These are phyloP conservation scores for Sardinella longiceps DNA, from an alignment of 2,797 vertebrate genomes.

Conservation along the genomic window DNA sequence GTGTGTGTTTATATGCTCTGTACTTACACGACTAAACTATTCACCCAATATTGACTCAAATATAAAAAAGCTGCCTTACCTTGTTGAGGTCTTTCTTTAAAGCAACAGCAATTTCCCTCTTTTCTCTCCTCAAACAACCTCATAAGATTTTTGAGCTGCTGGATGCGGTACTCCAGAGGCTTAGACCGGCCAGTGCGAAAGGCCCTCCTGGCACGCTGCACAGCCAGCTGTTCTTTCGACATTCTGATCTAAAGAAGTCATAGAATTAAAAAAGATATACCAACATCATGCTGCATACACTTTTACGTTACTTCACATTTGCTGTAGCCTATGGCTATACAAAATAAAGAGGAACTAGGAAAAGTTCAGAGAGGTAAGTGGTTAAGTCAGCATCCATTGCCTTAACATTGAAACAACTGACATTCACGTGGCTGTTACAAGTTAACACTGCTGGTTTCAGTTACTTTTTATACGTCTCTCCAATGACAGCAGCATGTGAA, in stretches of 20 bases:
- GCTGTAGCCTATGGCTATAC: too few species aligned
- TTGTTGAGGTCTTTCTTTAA: constrained; percentile 84
- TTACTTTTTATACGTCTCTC: neutral
- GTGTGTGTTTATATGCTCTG: too few species aligned
- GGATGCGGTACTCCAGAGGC: constrained; percentile 80
- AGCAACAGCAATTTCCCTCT: constrained; percentile 75
- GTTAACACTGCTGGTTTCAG: too few species aligned
- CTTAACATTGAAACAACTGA: neutral
- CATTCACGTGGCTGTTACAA: neutral
- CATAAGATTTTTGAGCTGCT: constrained; percentile 83
- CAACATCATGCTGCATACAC: neutral
- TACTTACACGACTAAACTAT: neutral
- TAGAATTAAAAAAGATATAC: neutral
- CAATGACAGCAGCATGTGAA: neutral
- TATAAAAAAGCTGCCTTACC: constrained; percentile 64
- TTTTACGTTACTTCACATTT: neutral
- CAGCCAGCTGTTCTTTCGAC: constrained; percentile 75
- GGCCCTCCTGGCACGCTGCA: constrained; percentile 79
- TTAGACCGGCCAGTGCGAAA: constrained; percentile 81
- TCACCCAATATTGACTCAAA: neutral
- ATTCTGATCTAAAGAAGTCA: constrained; percentile 61
- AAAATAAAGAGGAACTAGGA: neutral
- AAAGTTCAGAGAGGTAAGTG: neutral
- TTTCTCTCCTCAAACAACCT: constrained; percentile 77
- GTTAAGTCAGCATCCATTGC: neutral